These are phyloP conservation scores for Protobothrops mucrosquamatus DNA, from an alignment of 2,113 vertebrate genomes.

Conservation along the genomic window DNA sequence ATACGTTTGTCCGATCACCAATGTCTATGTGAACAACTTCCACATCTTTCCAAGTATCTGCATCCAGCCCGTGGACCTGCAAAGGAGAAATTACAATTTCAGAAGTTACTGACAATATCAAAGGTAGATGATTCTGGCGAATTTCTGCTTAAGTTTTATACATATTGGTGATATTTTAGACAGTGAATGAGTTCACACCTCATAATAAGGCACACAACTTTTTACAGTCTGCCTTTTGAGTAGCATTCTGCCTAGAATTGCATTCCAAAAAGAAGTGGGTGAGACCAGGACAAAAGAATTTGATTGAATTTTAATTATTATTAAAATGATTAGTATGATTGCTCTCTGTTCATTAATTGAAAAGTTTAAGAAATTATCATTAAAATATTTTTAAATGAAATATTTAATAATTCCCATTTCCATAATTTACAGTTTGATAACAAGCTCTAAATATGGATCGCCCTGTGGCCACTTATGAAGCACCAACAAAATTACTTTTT, in stretches of 20 bases:
- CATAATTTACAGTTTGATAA: background rate
- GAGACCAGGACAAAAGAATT: background rate
- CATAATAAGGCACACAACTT: background rate
- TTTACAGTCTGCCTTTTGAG: background rate
- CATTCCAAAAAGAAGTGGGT: background rate
- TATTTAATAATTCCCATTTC: background rate
- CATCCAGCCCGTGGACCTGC: constrained; percentile 56
- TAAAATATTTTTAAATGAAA: background rate
- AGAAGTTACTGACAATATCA: background rate
- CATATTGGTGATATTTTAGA: background rate
- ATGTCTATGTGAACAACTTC: constrained; percentile 60
- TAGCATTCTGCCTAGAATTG: background rate
- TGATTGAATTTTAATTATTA: background rate
- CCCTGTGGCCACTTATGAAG: background rate
- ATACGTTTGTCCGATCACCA: constrained; percentile 57
- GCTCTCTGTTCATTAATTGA: background rate
- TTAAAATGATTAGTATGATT: background rate
- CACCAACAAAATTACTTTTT: background rate
- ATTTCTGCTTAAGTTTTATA: background rate
- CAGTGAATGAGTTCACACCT: background rate
- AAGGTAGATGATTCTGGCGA: background rate
- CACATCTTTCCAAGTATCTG: constrained; percentile 60
- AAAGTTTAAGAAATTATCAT: background rate
- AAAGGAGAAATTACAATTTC: background rate
- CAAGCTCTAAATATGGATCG: background rate